Evolutionary conservation across 2,888 invertebrate genomes (phyloP).

Genomic region (Lasius platythorax): DNA sequence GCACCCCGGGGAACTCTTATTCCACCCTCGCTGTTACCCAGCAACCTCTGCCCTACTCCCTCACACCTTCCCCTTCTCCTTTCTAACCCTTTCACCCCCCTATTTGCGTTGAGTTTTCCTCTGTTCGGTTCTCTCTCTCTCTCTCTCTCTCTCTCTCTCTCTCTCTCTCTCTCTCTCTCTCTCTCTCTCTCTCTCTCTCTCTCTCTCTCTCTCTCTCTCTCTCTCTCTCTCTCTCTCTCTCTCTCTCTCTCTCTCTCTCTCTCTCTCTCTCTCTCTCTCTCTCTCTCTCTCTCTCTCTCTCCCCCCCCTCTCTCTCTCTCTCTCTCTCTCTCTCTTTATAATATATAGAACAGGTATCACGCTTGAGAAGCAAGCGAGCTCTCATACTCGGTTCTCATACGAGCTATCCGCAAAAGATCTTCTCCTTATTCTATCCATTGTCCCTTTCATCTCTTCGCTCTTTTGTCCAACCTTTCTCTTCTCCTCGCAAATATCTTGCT

Average conservation of each 20-base stretch:
- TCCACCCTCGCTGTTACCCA: slow-evolving; percentile 73
- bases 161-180: slow-evolving; percentile 36
- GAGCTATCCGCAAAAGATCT: not conserved
- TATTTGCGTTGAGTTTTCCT: slow-evolving; percentile 45
- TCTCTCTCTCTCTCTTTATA: slow-evolving; percentile 19
- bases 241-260: not conserved
- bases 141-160: not conserved
- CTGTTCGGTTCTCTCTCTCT: not conserved
- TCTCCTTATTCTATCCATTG: slow-evolving; percentile 18
- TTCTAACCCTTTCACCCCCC: slow-evolving; percentile 10
- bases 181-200: not conserved
- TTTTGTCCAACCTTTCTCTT: not conserved
- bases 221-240: not conserved
- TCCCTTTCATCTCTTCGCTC: not conserved
- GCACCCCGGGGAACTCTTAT: slow-evolving; percentile 81
- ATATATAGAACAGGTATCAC: not conserved
- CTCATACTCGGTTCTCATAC: not conserved
- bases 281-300: not conserved
- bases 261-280: not conserved
- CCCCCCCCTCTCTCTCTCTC: not conserved
- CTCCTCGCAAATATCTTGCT: slow-evolving; percentile 2
- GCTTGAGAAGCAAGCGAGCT: slow-evolving; percentile 6
- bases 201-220: slow-evolving; percentile 19
- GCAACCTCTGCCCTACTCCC: slow-evolving; percentile 63
- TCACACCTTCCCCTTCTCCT: not conserved